These are phyloP conservation scores for Argopecten irradians DNA, from an alignment of 1,140 invertebrate genomes.

Conservation along the genomic window DNA sequence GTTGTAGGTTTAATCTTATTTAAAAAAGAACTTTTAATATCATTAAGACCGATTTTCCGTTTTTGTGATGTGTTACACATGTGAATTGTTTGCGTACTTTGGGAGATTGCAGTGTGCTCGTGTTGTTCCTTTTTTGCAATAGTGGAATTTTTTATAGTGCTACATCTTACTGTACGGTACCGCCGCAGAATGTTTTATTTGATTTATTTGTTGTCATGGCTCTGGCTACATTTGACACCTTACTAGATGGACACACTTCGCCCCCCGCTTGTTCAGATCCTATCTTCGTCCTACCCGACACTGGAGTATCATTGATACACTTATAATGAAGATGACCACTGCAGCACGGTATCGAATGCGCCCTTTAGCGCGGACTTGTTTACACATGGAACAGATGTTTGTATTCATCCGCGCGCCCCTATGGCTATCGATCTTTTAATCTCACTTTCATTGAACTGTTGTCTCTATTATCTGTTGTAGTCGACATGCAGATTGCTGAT, in stretches of 20 bases:
- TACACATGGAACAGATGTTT: conserved; percentile 8
- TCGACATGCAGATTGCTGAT: conserved; percentile 9
- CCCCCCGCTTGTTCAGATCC: not conserved
- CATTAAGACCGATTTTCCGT: no score
- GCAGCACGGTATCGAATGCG: not conserved
- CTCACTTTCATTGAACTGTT: not conserved
- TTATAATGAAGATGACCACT: not conserved
- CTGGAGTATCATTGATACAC: not conserved
- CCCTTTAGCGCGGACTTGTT: not conserved
- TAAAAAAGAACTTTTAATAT: no score
- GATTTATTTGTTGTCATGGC: not conserved
- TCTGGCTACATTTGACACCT: not conserved
- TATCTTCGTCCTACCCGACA: not conserved
- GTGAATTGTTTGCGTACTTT: no score
- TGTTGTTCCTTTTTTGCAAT: no score
- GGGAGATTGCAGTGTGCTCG: no score
- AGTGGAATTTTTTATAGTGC: no score
- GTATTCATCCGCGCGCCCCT: conserved; percentile 19
- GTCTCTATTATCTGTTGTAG: not conserved
- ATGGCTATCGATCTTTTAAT: not conserved
- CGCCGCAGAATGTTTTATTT: no score
- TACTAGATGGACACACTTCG: not conserved
- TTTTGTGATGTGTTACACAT: no score
- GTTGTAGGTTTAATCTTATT: no score
- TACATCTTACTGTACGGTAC: no score